Base-by-base conservation (phyloP, 2,888 invertebrate species). In the Zelleria hepariella region DNA sequence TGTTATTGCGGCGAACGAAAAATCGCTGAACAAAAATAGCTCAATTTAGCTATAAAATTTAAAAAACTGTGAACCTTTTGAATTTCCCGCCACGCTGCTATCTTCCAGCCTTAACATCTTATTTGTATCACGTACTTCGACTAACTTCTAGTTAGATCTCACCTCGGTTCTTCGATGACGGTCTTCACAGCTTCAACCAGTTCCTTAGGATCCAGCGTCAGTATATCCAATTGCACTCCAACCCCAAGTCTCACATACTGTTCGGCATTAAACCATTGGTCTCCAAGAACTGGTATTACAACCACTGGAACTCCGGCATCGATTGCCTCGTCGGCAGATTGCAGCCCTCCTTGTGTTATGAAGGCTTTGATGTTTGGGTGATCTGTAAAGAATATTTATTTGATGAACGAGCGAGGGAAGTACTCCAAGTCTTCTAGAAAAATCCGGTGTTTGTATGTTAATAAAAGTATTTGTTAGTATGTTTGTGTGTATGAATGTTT, bases 331-430 rank as follows among this genome's bases (percentile, higher is more conserved):
- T 69, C 67, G 0, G 66, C 67, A 0, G 72, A 72, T 26, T 68
- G 67, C 5, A 68, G 61, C 2, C 70, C 71, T 5, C 69, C 69
- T 66, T 70, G 69, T 0, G 66, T 67, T 10, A 68, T 59, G 55
- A 73, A 73, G 0, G 65, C 60, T 59, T 70, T 70, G 0, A 73
- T 58, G 2, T 71, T 72, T 7, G 67, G 68, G 58, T 73, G 73
- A 7, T 58, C 73, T 73, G 62, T n/a, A 68, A 67, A 10, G 48
- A 32, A 47, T 53, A 23, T 32, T n/a, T 23, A 53, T 25, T 8
- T 24, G n/a, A 0, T 48, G n/a, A n/a, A 6, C 0, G 2, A n/a
- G 4, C n/a, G n/a, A 18, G 6, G 6, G 0, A n/a, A n/a, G n/a
- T n/a, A n/a, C n/a, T n/a, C n/a, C n/a, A n/a, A n/a, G n/a, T n/a